phyloP scores from a whole-genome alignment of 2,888 invertebrate genomes.

The Enoplolaimus lenunculus region DNA sequence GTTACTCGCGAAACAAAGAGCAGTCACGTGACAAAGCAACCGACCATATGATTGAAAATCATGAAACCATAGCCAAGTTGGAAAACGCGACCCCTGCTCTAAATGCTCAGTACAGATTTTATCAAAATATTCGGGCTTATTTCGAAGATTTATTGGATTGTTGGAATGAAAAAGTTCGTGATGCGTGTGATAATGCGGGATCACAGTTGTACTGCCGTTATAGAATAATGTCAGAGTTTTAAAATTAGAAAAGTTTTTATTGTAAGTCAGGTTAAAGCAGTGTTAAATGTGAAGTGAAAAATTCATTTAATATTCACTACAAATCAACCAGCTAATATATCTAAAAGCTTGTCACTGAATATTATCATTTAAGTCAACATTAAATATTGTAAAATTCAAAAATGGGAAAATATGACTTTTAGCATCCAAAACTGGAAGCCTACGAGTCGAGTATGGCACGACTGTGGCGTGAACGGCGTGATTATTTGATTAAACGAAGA shows the following conservation, averaged over 20 bases:
- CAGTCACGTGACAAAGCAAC: neutral
- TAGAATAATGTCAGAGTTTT: no score
- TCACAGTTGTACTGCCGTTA: no score
- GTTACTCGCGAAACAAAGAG: neutral
- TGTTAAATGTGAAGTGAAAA: no score
- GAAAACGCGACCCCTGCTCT: slow-evolving; percentile 53
- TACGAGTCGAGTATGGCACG: slow-evolving; percentile 64
- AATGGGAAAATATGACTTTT: no score
- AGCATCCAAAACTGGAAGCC: slow-evolving; percentile 16
- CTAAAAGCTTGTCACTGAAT: no score
- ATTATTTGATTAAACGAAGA: slow-evolving; percentile 60
- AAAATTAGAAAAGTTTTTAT: no score
- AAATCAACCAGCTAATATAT: no score
- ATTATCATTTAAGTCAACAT: no score
- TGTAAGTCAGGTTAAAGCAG: no score
- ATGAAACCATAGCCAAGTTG: slow-evolving; percentile 43
- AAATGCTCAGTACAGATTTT: slow-evolving; percentile 72
- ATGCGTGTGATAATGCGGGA: neutral
- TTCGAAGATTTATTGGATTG: slow-evolving; percentile 91
- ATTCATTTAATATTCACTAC: no score
- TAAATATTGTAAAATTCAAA: no score
- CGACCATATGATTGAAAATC: slow-evolving; percentile 8
- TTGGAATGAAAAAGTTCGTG: slow-evolving; percentile 77
- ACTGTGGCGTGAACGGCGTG: slow-evolving; percentile 54
- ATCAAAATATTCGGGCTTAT: slow-evolving; percentile 87